A percentile compares a stretch with the other conserved stretches of the same genome.
These are phyloP conservation scores for Sialia sialis DNA, from an alignment of 2,113 vertebrate genomes.

Conservation along the genomic window DNA sequence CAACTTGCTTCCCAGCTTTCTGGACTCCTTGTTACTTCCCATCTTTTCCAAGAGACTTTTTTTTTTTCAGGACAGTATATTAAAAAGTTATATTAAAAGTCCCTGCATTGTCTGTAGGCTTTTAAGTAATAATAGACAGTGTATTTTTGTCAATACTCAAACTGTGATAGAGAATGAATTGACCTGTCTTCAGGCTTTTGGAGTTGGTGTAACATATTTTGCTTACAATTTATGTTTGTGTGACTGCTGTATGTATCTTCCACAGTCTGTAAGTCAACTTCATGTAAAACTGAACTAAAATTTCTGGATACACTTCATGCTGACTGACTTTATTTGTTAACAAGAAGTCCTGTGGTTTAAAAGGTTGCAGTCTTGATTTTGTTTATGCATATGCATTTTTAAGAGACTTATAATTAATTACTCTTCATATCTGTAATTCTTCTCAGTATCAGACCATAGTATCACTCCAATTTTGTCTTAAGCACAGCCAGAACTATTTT, in stretches of 20 bases:
- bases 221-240: fast-evolving
- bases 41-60: not conserved
- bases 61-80: not conserved
- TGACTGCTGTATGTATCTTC: not conserved
- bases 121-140: not conserved
- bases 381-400: not conserved
- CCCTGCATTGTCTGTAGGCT: not conserved
- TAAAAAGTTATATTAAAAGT: not conserved
- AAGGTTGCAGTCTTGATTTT: not conserved
- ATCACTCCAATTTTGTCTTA: not conserved
- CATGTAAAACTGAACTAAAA: not conserved
- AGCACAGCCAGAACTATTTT: not conserved
- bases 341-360: not conserved
- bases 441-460: not conserved
- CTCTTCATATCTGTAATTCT: not conserved
- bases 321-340: not conserved
- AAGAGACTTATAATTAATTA: not conserved
- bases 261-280: not conserved
- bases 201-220: not conserved
- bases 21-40: not conserved
- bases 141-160: not conserved
- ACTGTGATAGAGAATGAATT: not conserved
- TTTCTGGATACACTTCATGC: not conserved
- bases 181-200: not conserved
- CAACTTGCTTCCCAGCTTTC: not conserved